A percentile compares a stretch with the other conserved stretches of the same genome.
Conservation (phyloP, 1,140 invertebrate species). For the Venturia canescens region DNA sequence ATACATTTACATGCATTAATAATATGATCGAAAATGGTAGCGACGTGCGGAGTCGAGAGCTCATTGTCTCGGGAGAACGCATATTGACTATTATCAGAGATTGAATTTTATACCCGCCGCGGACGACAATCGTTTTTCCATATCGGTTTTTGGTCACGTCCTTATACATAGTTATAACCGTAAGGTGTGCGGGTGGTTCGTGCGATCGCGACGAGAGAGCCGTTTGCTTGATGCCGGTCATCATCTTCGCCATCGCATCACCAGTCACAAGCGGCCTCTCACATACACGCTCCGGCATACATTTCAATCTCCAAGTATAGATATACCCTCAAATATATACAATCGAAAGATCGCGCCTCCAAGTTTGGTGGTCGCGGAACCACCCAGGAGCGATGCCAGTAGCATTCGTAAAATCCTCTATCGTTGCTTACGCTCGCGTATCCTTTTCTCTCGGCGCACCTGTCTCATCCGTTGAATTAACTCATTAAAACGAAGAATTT, state of each 20-base stretch:
- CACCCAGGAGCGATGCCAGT: conserved; percentile 55
- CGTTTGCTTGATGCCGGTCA: conserved; percentile 44
- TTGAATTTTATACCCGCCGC: conserved; percentile 23
- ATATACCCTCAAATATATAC: too few relatives aligned
- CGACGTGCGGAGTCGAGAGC: conserved; percentile 41
- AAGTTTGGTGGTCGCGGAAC: conserved; percentile 53
- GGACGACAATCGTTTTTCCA: conserved; percentile 50
- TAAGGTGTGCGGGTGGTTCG: conserved; percentile 32
- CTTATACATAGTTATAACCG: conserved; percentile 39
- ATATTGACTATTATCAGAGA: conserved; percentile 59
- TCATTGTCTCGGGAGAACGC: conserved; percentile 54
- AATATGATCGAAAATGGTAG: conserved; percentile 40
- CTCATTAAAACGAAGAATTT: too few relatives aligned
- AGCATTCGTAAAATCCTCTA: conserved; percentile 55
- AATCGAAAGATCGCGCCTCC: conserved; percentile 32
- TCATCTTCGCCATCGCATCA: conserved; percentile 48
- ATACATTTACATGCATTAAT: conserved; percentile 27
- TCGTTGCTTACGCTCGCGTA: neutral
- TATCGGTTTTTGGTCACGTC: conserved; percentile 51
- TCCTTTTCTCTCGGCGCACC: conserved; percentile 23
- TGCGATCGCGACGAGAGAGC: conserved; percentile 1
- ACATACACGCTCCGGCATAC: neutral
- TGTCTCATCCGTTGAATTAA: conserved; percentile 8
- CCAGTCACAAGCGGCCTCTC: neutral
- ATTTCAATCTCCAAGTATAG: neutral